A percentile compares a stretch with the other conserved stretches of the same genome.
These are phyloP conservation scores for Spheniscus mendiculus DNA, from an alignment of 2,113 vertebrate genomes.

Conservation along the genomic window DNA sequence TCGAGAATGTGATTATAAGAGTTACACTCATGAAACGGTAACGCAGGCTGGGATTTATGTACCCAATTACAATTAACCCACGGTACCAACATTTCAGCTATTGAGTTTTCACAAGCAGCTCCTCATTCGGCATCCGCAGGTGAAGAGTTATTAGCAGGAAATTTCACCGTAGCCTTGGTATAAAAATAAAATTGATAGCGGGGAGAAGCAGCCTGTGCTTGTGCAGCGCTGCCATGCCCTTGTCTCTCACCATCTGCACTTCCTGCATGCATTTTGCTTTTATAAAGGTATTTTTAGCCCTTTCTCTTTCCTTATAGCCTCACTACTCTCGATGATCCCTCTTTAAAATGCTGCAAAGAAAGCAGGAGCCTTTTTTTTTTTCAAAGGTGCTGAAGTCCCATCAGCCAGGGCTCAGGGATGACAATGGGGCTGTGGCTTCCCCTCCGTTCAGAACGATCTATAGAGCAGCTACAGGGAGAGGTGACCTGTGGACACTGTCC, in stretches of 20 bases:
- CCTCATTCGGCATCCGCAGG: not conserved
- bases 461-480: not conserved
- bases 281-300: slow-evolving; percentile 28
- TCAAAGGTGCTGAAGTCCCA: not conserved
- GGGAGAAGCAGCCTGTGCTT: not conserved
- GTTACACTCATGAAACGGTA: accelerated
- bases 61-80: not conserved
- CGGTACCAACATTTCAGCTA: not conserved
- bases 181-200: not conserved
- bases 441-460: not conserved
- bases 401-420: not conserved
- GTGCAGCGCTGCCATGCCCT: not conserved
- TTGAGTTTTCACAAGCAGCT: not conserved
- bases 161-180: not conserved
- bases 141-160: not conserved
- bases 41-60: not conserved
- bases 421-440: not conserved
- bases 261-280: not conserved
- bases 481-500: not conserved
- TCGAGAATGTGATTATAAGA: accelerated
- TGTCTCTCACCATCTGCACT: slow-evolving; percentile 6
- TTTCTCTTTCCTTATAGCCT: not conserved
- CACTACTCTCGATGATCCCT: not conserved
- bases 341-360: not conserved
- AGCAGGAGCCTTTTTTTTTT: not conserved